Base-by-base conservation (phyloP, 2,888 invertebrate species). In the Hemithea aestivaria region DNA sequence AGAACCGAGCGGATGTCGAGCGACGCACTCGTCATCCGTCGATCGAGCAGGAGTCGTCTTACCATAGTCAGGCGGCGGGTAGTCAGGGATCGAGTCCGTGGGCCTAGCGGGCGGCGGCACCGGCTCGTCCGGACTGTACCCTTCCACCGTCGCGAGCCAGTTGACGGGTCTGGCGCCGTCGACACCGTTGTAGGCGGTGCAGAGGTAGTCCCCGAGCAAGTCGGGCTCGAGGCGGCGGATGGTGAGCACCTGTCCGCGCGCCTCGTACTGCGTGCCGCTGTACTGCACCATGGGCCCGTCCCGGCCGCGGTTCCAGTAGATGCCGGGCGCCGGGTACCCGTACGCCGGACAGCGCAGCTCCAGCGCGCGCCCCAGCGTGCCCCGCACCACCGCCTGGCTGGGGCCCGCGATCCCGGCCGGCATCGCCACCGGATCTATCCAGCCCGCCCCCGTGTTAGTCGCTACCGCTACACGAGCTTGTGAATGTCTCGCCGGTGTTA, bases 131-230 rank as follows among this genome's bases (percentile, higher is more conserved):
- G 94, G 92, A 9, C 92, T 92, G 48, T 91, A 79, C 0, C 94
- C 93, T 61, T 91, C 91, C 7, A 97, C 88, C 0, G 90, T 89
- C 5, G 95, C 90, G 7, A 91, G 89, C 91, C 94, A 93, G 28
- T 94, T 92, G 0, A 93, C 93, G 3, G 96, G 91, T 53, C 91
- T 90, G 7, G 92, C 93, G 6, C 90, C 69, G 7, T 92, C 93
- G 6, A 90, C 69, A 1, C 94, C 95, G 66, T 97, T 97, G 76
- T 93, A 97, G 2, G 95, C 97, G 63, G 94, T 93, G 66, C 98
- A 98, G 4, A 93, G 93, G 80, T 98, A 98, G 31, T 92, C 89
- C 2, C 97, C 97, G 34, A 96, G 89, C 59, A 93, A 93, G 4
- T 91, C 89, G 10, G 92, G 61, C 21, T 90, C 88, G 7, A 97